Percentiles rank a stretch among this genome's conserved stretches.
Conservation (phyloP, 2,797 vertebrate species). For the Chaunax sp. region DNA sequence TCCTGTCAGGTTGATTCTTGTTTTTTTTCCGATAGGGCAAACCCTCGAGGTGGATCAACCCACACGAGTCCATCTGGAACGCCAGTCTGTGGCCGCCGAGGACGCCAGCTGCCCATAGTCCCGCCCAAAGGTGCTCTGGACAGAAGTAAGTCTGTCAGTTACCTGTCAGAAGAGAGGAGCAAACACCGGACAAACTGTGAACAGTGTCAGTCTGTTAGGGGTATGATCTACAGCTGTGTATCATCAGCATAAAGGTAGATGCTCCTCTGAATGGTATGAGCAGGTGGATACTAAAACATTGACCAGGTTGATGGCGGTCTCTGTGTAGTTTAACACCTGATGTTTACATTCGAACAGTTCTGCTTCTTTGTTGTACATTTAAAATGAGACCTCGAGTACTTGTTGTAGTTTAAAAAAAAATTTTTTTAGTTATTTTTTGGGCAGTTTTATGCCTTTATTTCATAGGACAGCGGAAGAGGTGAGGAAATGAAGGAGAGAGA, state of each 20-base stretch:
- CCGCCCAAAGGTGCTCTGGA: slow-evolving; percentile 90
- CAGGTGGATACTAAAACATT: too few relatives aligned
- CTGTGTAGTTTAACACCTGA: slow-evolving; percentile 1
- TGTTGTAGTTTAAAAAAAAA: not conserved
- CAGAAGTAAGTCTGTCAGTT: slow-evolving; percentile 87
- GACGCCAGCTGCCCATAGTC: slow-evolving; percentile 90
- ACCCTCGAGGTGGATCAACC: slow-evolving; percentile 87
- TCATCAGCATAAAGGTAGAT: not conserved
- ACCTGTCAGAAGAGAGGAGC: slow-evolving; percentile 9
- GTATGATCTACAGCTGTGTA: not conserved
- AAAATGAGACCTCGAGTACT: not conserved
- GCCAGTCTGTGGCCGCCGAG: slow-evolving; percentile 84
- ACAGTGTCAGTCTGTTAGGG: too few relatives aligned
- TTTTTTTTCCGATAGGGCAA: slow-evolving; percentile 81
- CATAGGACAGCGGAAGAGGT: too few relatives aligned
- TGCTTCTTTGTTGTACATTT: not conserved
- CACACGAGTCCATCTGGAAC: slow-evolving; percentile 91
- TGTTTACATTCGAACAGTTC: slow-evolving; percentile 2
- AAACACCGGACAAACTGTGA: too few relatives aligned
- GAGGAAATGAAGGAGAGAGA: too few relatives aligned
- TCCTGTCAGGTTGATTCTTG: slow-evolving; percentile 15
- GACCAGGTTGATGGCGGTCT: too few relatives aligned
- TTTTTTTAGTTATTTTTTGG: too few relatives aligned
- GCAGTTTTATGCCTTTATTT: too few relatives aligned
- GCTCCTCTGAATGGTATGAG: not conserved